Evolutionary conservation across 2,797 vertebrate species (phyloP), one percentile per base, ranked within the genome.

Genomic region (Silurus aristotelis): DNA sequence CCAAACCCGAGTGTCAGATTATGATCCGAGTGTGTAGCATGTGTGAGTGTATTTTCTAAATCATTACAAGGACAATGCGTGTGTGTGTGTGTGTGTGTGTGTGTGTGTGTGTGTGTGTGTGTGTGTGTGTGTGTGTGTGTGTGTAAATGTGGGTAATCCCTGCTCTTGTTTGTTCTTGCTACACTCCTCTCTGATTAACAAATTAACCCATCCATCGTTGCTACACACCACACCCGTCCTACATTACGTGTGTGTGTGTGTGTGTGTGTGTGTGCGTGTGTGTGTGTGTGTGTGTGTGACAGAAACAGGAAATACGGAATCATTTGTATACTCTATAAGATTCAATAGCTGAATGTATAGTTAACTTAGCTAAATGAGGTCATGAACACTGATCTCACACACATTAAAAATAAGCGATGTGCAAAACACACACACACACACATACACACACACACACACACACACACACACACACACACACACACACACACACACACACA

Each of bases 91-190:
- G 82, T 89, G 83, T 77, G 80, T 82, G 80, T 84, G 64, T 43
- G 84, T 43, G 48, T 79, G 67, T 80, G 68, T 76, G 87, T 80
- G 79, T 84, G 43, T 82, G 43, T 72, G 75, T 89, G 83, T 80
- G 46, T 73, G 46, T n/a, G 68, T 71, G 43, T 48, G 84, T 84
- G 64, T 77, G 81, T 84, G 56, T 75, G 48, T 80, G 61, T 78
- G 83, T 89, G 83, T 78, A 58, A 79, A 76, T 84, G 64, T 46
- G 83, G n/a, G 46, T 81, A 76, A 78, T 83, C 73, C 83, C 91
- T 91, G 93, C 86, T 93, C 92, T 92, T 91, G 88, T 86, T 92
- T 88, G 89, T 90, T 82, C 87, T 80, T 87, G 75, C 22, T 76
- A 20, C 12, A 87, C 14, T 64, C 55, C 63, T 77, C 52, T 79